These are phyloP conservation scores for Pachyrhynchus sulphureomaculatus DNA, from an alignment of 1,140 invertebrate species.

Conservation along the genomic window DNA sequence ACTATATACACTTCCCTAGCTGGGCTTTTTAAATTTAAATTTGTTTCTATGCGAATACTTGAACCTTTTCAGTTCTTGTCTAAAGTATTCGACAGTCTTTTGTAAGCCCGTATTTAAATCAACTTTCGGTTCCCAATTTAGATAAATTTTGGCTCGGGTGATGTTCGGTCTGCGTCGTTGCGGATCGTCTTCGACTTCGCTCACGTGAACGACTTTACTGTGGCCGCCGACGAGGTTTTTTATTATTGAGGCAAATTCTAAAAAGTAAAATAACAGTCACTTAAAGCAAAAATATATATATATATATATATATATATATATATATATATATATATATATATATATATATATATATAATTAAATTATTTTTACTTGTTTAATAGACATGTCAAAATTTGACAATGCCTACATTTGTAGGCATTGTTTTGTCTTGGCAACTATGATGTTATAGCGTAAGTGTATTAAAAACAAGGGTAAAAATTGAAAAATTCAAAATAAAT, in stretches of 20 bases:
- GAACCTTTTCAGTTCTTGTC: conserved; percentile 76
- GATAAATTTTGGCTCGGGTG: conserved; percentile 75
- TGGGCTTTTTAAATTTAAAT: conserved; percentile 29
- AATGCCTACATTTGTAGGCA: no score
- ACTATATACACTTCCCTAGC: conserved; percentile 12
- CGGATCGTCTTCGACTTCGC: conserved; percentile 93
- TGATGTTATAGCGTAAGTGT: no score
- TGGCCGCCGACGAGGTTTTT: conserved; percentile 81
- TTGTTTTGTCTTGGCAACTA: no score
- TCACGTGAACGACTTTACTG: conserved; percentile 79
- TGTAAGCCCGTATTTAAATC: conserved; percentile 79
- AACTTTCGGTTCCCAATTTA: conserved; percentile 95
- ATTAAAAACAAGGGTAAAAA: no score
- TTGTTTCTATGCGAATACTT: conserved; percentile 47
- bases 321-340: no score
- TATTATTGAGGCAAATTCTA: conserved; percentile 94
- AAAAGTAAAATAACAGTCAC: no score
- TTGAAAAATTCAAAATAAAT: no score
- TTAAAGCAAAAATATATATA: no score
- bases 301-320: no score
- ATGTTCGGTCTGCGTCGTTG: conserved; percentile 93
- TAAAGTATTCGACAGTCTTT: conserved; percentile 90
- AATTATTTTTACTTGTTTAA: no score
- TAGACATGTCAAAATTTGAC: no score
- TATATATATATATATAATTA: no score